Evolutionary conservation across 1,140 invertebrate genomes (phyloP).

Genomic region (Odontomachus brunneus): DNA sequence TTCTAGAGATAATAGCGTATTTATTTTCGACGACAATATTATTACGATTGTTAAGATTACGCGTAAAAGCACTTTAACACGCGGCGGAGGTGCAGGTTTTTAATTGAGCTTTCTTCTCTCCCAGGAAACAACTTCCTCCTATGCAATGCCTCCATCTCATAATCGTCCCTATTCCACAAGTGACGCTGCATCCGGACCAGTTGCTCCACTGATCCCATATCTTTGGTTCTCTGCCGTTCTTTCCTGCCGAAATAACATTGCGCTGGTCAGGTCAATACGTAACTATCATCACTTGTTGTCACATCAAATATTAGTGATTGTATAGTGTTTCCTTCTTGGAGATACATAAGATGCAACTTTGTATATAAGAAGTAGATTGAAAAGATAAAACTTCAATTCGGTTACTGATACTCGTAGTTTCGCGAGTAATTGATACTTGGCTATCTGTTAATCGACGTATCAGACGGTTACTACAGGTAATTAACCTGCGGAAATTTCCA

Average conservation of each 20-base stretch:
- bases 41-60: neutral
- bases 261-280: neutral
- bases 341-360: neutral
- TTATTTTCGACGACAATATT: neutral
- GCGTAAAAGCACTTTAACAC: conserved; percentile 70
- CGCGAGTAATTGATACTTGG: no score
- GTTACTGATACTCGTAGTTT: no score
- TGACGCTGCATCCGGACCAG: conserved; percentile 84
- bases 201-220: conserved; percentile 85
- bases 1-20: neutral
- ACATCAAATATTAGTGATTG: neutral
- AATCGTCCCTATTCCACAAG: conserved; percentile 84
- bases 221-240: conserved; percentile 72
- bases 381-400: no score
- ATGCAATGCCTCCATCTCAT: conserved; percentile 85
- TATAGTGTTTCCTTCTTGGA: neutral
- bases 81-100: conserved; percentile 83
- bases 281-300: neutral
- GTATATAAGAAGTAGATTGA: neutral
- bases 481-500: neutral
- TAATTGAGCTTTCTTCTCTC: conserved; percentile 86
- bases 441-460: no score
- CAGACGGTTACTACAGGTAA: no score
- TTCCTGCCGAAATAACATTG: conserved; percentile 37
- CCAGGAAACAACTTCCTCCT: conserved; percentile 80